phyloP scores from a whole-genome alignment of 2,797 vertebrate genomes.

The Prionace glauca region DNA sequence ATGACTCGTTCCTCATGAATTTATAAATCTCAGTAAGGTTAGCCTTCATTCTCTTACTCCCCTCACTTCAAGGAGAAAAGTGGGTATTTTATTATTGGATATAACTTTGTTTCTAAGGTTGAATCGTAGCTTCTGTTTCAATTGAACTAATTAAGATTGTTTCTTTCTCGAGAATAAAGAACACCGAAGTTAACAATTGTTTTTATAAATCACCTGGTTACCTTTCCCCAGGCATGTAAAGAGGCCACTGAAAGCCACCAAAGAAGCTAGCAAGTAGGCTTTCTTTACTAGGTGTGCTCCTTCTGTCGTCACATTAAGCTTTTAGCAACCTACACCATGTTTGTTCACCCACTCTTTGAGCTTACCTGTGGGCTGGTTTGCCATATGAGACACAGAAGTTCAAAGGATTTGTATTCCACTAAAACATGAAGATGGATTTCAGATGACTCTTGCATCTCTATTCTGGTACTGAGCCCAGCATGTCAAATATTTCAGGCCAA shows the following conservation, averaged over 20 bases:
- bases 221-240: not conserved
- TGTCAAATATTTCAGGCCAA: not conserved
- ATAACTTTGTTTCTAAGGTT: not conserved
- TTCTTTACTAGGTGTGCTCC: not conserved
- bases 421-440: not conserved
- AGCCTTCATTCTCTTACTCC: not conserved
- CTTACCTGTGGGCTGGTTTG: not conserved
- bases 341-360: not conserved
- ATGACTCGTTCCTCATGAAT: too few relatives aligned
- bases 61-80: not conserved
- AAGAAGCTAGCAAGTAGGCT: not conserved
- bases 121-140: not conserved
- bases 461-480: not conserved
- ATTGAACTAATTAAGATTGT: not conserved
- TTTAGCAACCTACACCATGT: not conserved
- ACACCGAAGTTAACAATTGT: not conserved
- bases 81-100: not conserved
- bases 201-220: not conserved
- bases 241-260: not conserved
- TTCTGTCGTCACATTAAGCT: not conserved
- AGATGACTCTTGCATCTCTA: not conserved
- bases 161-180: not conserved
- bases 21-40: too few relatives aligned
- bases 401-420: not conserved
- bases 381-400: not conserved